Conservation (phyloP, 2,888 invertebrate genomes). For the Diloba caeruleocephala region DNA sequence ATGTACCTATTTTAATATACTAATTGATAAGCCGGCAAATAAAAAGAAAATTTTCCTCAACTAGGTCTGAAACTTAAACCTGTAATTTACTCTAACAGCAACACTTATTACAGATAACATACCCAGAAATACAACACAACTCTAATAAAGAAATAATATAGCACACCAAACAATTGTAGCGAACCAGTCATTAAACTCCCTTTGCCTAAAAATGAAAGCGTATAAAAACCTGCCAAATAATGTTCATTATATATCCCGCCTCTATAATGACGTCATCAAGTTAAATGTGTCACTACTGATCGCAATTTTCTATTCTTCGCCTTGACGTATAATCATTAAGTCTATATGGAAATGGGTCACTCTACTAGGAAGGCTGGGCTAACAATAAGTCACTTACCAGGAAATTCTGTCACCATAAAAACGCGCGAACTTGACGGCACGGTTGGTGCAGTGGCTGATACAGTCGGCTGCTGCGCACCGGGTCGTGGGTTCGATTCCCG, state of each 20-base stretch:
- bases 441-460: no score
- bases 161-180: conserved; percentile 21
- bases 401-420: no score
- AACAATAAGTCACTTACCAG: conserved; percentile 44
- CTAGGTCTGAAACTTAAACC: neutral
- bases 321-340: conserved; percentile 31
- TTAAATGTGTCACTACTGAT: conserved; percentile 24
- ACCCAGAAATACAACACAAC: conserved; percentile 9
- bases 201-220: conserved; percentile 7
- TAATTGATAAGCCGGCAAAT: no score
- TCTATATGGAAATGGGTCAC: conserved; percentile 27
- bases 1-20: no score
- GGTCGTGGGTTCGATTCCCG: no score
- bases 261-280: conserved; percentile 29
- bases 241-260: conserved; percentile 13
- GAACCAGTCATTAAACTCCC: conserved; percentile 26
- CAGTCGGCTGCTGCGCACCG: no score
- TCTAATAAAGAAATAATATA: conserved; percentile 37
- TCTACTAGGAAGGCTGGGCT: conserved; percentile 28
- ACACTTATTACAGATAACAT: conserved; percentile 8
- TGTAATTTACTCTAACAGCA: conserved; percentile 4
- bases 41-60: neutral
- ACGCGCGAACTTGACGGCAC: no score
- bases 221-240: conserved; percentile 11
- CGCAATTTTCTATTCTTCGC: conserved; percentile 26